Evolutionary conservation across 2,888 invertebrate species (phyloP).

Genomic region (Sesia bembeciformis): DNA sequence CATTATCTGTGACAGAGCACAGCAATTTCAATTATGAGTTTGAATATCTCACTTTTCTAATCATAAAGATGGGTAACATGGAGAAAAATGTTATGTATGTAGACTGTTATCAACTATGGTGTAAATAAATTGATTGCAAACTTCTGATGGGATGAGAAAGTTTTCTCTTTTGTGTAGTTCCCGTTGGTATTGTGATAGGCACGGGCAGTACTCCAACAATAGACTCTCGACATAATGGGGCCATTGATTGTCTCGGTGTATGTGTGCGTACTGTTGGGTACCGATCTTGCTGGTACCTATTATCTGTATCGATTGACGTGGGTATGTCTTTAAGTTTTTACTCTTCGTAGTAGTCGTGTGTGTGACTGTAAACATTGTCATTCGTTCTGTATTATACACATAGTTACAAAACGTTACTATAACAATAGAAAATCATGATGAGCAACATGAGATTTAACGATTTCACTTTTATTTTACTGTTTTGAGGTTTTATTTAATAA

Average conservation of each 20-base stretch:
- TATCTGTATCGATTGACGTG: not conserved
- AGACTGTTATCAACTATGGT: too few relatives aligned
- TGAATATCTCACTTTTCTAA: too few relatives aligned
- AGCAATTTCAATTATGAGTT: too few relatives aligned
- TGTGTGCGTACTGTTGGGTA: conserved; percentile 41
- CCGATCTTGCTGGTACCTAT: conserved; percentile 5
- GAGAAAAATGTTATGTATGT: too few relatives aligned
- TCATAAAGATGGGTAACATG: too few relatives aligned
- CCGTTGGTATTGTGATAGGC: conserved; percentile 56
- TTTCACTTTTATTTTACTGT: too few relatives aligned
- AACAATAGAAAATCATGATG: too few relatives aligned
- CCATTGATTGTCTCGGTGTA: conserved; percentile 60
- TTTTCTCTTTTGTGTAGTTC: conserved; percentile 44
- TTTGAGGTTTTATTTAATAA: too few relatives aligned
- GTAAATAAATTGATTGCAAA: not conserved
- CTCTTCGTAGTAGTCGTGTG: not conserved
- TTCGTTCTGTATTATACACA: too few relatives aligned
- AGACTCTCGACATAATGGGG: conserved; percentile 62
- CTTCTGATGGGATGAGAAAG: conserved; percentile 31
- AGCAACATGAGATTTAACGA: too few relatives aligned
- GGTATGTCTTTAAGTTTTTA: not conserved
- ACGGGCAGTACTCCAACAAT: conserved; percentile 63
- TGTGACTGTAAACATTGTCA: not conserved
- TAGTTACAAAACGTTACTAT: too few relatives aligned
- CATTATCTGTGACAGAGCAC: too few relatives aligned